Conservation (phyloP, 2,113 vertebrate genomes). For the Nothobranchius furzeri region DNA sequence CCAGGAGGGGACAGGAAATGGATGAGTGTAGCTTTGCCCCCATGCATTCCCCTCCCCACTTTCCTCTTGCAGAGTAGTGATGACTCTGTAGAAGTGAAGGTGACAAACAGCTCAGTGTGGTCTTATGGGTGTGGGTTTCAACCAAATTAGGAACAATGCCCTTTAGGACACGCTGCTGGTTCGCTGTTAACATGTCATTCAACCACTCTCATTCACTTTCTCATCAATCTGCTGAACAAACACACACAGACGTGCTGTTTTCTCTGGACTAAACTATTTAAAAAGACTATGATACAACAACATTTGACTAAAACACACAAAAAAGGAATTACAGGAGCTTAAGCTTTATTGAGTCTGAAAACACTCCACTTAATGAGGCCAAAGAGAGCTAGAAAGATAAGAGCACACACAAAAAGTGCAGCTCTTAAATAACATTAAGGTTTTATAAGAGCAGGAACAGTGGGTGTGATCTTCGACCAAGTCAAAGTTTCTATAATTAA, state of each 20-base stretch:
- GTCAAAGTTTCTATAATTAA: not conserved
- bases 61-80: slow-evolving; percentile 74
- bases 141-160: slow-evolving; percentile 61
- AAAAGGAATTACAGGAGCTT: slow-evolving; percentile 36
- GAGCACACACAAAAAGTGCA: slow-evolving; percentile 52
- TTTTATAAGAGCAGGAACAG: not conserved
- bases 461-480: not conserved
- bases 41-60: slow-evolving; percentile 56
- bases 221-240: slow-evolving; percentile 39
- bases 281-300: slow-evolving; percentile 32
- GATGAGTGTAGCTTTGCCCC: slow-evolving; percentile 78
- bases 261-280: slow-evolving; percentile 21
- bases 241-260: slow-evolving; percentile 23
- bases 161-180: slow-evolving; percentile 67
- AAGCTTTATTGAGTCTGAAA: slow-evolving; percentile 39
- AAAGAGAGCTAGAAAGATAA: not conserved
- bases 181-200: slow-evolving; percentile 61
- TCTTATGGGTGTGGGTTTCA: slow-evolving; percentile 8
- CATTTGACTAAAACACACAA: slow-evolving; percentile 37
- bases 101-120: slow-evolving; percentile 7
- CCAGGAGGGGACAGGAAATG: slow-evolving; percentile 89
- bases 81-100: slow-evolving; percentile 57
- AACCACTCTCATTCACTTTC: slow-evolving; percentile 17
- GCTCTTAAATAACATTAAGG: not conserved
- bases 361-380: slow-evolving; percentile 49